Evolutionary conservation across 2,113 vertebrate species (phyloP).

Genomic region (Eulemur rufifrons): DNA sequence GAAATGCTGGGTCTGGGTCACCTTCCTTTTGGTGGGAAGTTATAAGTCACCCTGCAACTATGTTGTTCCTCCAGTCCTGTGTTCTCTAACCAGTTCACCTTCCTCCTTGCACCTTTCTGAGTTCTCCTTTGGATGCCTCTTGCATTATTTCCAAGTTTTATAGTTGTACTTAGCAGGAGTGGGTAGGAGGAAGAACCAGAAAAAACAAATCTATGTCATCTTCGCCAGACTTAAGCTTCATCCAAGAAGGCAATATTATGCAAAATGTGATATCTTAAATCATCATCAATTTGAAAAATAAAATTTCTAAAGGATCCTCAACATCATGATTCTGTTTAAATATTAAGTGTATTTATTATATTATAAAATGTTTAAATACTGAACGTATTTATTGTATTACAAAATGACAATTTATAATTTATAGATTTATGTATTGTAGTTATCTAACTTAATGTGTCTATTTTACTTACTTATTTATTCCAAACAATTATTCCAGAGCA

Average conservation of each 20-base stretch:
- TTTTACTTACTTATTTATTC: background rate
- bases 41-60: background rate
- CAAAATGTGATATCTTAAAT: background rate
- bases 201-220: background rate
- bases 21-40: background rate
- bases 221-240: background rate
- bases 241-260: background rate
- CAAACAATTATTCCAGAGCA: background rate
- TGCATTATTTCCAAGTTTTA: background rate
- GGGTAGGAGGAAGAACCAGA: background rate
- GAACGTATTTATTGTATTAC: background rate
- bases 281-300: background rate
- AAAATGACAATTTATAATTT: background rate
- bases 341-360: background rate
- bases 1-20: background rate
- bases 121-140: background rate
- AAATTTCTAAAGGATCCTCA: background rate
- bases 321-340: slow-evolving; percentile 4
- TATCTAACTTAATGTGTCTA: background rate
- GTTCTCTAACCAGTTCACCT: background rate
- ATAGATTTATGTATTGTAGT: background rate
- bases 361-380: slow-evolving; percentile 31
- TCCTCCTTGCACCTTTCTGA: background rate
- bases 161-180: background rate
- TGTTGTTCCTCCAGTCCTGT: background rate